Evolutionary conservation across 2,888 invertebrate species (phyloP).

Genomic region (Leucania comma): DNA sequence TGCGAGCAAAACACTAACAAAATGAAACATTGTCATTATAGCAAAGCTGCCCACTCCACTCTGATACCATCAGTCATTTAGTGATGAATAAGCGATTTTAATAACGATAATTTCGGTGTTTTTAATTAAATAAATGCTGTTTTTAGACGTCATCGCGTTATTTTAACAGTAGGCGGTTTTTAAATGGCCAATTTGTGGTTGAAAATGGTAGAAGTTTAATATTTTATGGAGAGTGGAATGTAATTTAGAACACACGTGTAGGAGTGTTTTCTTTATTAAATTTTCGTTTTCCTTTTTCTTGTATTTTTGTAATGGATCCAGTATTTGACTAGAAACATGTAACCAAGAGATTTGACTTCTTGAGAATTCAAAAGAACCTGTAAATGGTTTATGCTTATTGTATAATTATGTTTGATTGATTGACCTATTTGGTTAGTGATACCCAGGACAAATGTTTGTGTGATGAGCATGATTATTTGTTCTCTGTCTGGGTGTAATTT

Average conservation of each 20-base stretch:
- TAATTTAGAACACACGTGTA: constrained; percentile 23
- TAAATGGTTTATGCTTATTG: too few relatives aligned
- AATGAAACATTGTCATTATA: constrained; percentile 50
- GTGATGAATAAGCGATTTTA: constrained; percentile 62
- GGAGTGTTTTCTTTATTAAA: neutral
- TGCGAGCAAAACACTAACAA: constrained; percentile 40
- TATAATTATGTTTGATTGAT: too few relatives aligned
- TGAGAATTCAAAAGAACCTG: too few relatives aligned
- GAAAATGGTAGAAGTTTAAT: constrained; percentile 19
- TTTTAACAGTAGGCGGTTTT: constrained; percentile 44
- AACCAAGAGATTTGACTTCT: too few relatives aligned
- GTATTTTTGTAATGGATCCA: neutral
- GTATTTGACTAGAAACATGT: too few relatives aligned
- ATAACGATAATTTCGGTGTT: constrained; percentile 53
- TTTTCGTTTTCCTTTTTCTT: neutral
- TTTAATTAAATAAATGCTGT: constrained; percentile 66
- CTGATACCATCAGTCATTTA: constrained; percentile 65
- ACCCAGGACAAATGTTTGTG: too few relatives aligned
- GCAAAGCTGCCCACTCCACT: constrained; percentile 40
- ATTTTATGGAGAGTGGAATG: constrained; percentile 21
- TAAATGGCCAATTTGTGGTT: constrained; percentile 41
- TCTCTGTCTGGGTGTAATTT: too few relatives aligned
- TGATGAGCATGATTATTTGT: too few relatives aligned
- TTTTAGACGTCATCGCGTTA: constrained; percentile 50
- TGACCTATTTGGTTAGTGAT: too few relatives aligned